Evolutionary conservation across 2,113 vertebrate genomes (phyloP).

Genomic region (Carassius gibelio): DNA sequence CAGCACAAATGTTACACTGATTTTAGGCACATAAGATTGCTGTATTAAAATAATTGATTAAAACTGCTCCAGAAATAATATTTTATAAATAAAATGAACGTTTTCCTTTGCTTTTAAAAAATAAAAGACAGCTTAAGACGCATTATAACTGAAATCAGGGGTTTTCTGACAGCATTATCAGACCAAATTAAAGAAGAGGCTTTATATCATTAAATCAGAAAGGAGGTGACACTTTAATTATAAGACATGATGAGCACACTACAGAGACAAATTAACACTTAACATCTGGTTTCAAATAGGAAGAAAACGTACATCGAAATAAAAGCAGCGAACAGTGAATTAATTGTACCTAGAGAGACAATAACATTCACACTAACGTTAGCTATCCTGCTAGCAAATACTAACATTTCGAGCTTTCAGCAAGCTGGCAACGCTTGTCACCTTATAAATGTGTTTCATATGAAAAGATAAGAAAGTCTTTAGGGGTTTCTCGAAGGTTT

Average conservation of each 20-base stretch:
- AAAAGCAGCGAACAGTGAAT: too few relatives aligned
- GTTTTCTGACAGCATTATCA: background rate
- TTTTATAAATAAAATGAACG: too few relatives aligned
- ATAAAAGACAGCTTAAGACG: background rate
- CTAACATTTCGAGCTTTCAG: background rate
- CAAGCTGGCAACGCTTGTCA: constrained; percentile 12
- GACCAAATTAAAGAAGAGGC: background rate
- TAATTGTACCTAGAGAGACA: background rate
- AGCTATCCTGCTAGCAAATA: constrained; percentile 14
- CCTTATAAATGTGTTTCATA: background rate
- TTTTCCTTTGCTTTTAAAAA: background rate
- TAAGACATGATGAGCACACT: background rate
- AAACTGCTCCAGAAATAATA: background rate
- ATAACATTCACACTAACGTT: constrained; percentile 15
- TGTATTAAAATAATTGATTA: background rate
- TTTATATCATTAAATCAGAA: background rate
- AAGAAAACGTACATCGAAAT: background rate
- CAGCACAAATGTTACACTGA: background rate
- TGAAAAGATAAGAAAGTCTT: background rate
- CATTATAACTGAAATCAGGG: background rate
- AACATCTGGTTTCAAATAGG: background rate
- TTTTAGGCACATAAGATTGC: background rate
- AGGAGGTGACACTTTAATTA: background rate
- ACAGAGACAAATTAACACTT: background rate
- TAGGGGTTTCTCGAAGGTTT: background rate